Base-by-base conservation (phyloP, 2,113 vertebrate genomes). In the Jaculus jaculus region DNA sequence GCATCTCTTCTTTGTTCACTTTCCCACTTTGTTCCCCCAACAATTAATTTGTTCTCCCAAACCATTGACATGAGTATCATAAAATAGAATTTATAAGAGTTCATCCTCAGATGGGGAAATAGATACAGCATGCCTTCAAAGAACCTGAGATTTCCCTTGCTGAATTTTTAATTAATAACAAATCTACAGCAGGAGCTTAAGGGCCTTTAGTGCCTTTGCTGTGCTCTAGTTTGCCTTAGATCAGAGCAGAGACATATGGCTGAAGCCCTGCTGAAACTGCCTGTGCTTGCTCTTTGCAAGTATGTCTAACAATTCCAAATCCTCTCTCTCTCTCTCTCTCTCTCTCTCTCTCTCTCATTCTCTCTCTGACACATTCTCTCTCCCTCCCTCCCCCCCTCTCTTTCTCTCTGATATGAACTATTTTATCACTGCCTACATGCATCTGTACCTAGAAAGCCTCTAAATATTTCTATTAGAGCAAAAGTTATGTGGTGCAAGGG, bases 121-220 rank as follows among this genome's bases (percentile, higher is more conserved):
- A 88, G 94, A 89, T 51, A 54, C 88, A 84, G 90, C 63, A 58
- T 73, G 94, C 61, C 86, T 96, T 96, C 88, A 95, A 95, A 96
- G 96, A 97, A 96, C 88, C 60, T 84, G 94, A 97, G 97, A 97
- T 97, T 97, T 97, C 97, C 97, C 97, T 97, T 97, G 97, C 97
- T 97, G 97, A 96, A 95, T 97, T 97, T 97, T 97, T 97, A 97
- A 97, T 97, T 97, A 97, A 97, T 97, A 97, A 92, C 97, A 96
- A 89, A 90, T 68, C 95, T 89, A 24, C 83, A 34, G 88, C 28
- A 84, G 51, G 93, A 92, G 96, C 96, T 94, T 85, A 72, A 94
- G 96, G 96, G 94, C 92, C 94, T 91, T 81, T 2, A 1, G 86
- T 66, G 85, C 83, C 93, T 86, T 16, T 28, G 68, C 88, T 84